Evolutionary conservation across 2,888 invertebrate species (phyloP).

Genomic region (Andrena fulva): DNA sequence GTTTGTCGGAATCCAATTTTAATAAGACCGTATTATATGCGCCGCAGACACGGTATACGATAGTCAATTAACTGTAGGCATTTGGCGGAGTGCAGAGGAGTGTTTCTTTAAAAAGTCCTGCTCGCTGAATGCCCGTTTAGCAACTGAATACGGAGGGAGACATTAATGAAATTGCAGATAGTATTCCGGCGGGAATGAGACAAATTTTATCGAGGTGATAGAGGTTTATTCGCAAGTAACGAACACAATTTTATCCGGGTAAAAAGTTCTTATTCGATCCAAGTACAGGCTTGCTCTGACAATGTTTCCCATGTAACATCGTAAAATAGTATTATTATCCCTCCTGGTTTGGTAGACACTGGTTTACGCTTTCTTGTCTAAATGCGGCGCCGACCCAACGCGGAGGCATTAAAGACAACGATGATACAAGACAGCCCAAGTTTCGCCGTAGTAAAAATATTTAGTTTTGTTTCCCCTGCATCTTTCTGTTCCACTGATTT

Average conservation of each 20-base stretch:
- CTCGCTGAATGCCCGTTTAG: background rate
- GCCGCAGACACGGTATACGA: background rate
- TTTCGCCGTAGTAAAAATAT: constrained; percentile 54
- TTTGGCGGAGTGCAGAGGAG: background rate
- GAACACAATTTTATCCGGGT: too few species aligned
- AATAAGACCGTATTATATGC: constrained; percentile 22
- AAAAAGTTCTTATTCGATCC: background rate
- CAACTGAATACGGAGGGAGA: background rate
- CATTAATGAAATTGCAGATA: background rate
- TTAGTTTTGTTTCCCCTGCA: constrained; percentile 47
- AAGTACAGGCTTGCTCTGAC: constrained; percentile 4
- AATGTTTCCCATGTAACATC: constrained; percentile 5
- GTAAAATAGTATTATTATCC: constrained; percentile 55
- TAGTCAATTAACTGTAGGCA: constrained; percentile 18
- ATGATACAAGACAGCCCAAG: constrained; percentile 58
- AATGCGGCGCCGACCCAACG: constrained; percentile 45
- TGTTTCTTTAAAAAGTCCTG: background rate
- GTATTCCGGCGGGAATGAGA: background rate
- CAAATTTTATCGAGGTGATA: background rate
- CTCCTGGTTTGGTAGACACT: constrained; percentile 17
- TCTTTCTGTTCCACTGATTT: constrained; percentile 29
- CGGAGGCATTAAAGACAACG: constrained; percentile 59
- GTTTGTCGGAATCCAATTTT: constrained; percentile 38
- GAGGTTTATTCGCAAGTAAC: too few species aligned
- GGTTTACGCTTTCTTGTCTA: constrained; percentile 46